Percentiles rank a stretch among this genome's conserved stretches.
These are phyloP conservation scores for Phodopus roborovskii DNA, from an alignment of 2,113 vertebrate species.

Conservation along the genomic window DNA sequence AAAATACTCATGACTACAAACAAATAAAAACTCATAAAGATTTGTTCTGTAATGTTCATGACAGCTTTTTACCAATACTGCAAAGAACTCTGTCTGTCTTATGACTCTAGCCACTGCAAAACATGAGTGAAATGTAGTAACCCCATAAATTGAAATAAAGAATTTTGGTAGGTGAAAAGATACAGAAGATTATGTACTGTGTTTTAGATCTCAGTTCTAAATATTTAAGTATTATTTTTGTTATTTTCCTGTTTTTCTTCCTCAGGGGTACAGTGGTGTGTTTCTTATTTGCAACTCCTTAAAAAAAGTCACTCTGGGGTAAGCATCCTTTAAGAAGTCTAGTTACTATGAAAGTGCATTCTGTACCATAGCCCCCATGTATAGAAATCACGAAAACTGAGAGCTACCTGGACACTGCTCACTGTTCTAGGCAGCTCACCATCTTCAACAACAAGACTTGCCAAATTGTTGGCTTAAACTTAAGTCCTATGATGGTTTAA, in stretches of 20 bases:
- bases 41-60: background rate
- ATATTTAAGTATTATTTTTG: background rate
- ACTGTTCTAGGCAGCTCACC: background rate
- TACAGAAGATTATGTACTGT: constrained; percentile 25
- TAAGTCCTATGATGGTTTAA: background rate
- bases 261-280: background rate
- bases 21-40: background rate
- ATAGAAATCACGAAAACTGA: background rate
- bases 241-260: background rate
- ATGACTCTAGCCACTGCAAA: background rate
- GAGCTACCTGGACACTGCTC: background rate
- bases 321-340: background rate
- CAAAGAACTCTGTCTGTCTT: background rate
- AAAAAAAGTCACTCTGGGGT: background rate
- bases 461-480: background rate
- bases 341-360: background rate
- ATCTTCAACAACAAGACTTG: background rate
- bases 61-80: background rate
- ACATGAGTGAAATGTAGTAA: background rate
- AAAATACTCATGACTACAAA: background rate
- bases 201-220: background rate
- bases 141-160: background rate
- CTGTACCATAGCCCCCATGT: background rate
- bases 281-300: background rate
- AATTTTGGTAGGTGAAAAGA: background rate